Evolutionary conservation across 2,797 vertebrate species (phyloP).

Genomic region (Monodelphis domestica): DNA sequence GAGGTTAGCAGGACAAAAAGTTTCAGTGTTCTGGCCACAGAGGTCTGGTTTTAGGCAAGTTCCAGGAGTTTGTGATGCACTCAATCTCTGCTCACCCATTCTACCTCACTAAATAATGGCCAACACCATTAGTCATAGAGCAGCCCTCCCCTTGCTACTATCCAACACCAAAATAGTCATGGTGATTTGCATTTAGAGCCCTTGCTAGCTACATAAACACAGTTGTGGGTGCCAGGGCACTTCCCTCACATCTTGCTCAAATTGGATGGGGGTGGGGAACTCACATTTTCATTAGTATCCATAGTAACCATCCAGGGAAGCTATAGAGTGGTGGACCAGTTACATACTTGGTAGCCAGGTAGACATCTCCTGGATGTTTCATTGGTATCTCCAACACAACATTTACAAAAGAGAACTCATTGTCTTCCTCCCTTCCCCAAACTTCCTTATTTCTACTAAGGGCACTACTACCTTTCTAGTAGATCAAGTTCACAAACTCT

Average conservation of each 20-base stretch:
- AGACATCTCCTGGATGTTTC: background rate
- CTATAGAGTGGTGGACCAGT: background rate
- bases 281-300: background rate
- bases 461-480: background rate
- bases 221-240: background rate
- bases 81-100: background rate
- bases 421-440: background rate
- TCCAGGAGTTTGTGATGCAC: background rate
- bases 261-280: background rate
- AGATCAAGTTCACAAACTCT: background rate
- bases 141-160: background rate
- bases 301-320: background rate
- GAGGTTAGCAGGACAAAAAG: background rate
- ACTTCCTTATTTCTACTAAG: background rate
- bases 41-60: background rate
- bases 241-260: background rate
- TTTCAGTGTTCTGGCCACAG: background rate
- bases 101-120: background rate
- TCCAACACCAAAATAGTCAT: background rate
- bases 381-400: background rate
- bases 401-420: slow-evolving; percentile 17
- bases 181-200: background rate
- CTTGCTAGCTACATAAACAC: background rate
- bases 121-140: background rate
- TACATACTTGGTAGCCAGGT: background rate